A percentile compares a stretch with the other conserved stretches of the same genome.
Evolutionary conservation across 64 coral and sea anemone genomes (phyloP).

Genomic region (Platygyra sinensis): DNA sequence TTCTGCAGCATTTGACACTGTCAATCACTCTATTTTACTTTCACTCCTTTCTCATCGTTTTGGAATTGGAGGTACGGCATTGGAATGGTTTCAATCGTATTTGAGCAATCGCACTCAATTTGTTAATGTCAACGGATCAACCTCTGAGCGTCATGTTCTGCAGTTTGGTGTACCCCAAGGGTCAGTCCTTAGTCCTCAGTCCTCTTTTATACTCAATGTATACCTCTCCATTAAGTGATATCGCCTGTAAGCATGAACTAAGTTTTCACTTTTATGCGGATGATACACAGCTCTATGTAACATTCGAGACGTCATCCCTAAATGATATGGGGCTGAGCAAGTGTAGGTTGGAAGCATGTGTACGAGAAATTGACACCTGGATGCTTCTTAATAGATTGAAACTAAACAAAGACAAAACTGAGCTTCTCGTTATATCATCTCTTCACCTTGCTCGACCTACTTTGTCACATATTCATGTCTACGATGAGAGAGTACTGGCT

Average conservation of each 20-base stretch:
- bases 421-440: not conserved
- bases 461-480: not conserved
- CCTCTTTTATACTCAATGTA: not conserved
- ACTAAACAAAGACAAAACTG: conserved; percentile 36
- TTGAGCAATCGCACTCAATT: not conserved
- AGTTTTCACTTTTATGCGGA: conserved; percentile 8
- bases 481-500: too few species aligned
- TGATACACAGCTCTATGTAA: not conserved
- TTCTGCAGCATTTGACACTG: not conserved
- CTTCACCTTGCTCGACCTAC: not conserved
- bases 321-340: not conserved
- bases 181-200: not conserved
- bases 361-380: conserved; percentile 19
- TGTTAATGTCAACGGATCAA: not conserved
- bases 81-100: not conserved
- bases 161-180: not conserved
- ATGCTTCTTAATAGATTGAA: conserved; percentile 16
- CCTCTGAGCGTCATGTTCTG: not conserved
- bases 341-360: not conserved
- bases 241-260: not conserved
- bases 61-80: not conserved
- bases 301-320: not conserved
- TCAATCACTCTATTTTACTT: not conserved
- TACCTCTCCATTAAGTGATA: not conserved
- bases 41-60: not conserved